phyloP scores from a whole-genome alignment of 1,140 invertebrate genomes.

The Drosophila pectinifera region DNA sequence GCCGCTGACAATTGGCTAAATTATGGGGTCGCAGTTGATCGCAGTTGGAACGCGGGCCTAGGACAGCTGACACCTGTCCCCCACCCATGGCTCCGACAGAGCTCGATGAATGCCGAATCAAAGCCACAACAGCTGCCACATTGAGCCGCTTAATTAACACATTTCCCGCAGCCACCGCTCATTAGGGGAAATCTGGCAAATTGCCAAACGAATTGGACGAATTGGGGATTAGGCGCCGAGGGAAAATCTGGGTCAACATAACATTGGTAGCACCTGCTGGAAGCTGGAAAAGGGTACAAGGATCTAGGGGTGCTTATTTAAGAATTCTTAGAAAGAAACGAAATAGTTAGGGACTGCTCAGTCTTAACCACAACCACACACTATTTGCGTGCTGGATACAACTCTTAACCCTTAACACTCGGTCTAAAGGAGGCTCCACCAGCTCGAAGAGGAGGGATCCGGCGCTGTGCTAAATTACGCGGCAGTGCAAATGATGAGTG shows the following conservation, averaged over 20 bases:
- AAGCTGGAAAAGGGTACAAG: neutral
- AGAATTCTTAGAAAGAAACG: neutral
- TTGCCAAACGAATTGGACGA: constrained; percentile 26
- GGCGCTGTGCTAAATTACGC: constrained; percentile 13
- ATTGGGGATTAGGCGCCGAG: constrained; percentile 17
- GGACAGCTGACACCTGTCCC: constrained; percentile 28
- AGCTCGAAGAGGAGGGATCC: neutral
- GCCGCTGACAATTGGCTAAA: constrained; percentile 71
- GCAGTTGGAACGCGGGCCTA: constrained; percentile 18
- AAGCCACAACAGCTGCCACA: constrained; percentile 60
- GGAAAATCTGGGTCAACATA: neutral
- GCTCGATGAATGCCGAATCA: constrained; percentile 56
- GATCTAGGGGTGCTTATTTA: neutral
- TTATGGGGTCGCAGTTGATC: constrained; percentile 69
- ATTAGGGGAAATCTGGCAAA: constrained; percentile 40
- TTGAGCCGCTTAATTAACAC: constrained; percentile 66
- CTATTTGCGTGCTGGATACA: too few species aligned
- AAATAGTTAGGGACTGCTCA: neutral
- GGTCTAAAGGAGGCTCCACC: neutral
- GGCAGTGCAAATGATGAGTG: constrained; percentile 38
- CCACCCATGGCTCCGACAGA: constrained; percentile 3
- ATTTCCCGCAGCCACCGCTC: constrained; percentile 39
- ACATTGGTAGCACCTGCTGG: constrained; percentile 18
- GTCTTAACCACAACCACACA: too few species aligned
- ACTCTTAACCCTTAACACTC: neutral